Percentiles rank a stretch among this genome's conserved stretches.
These are phyloP conservation scores for Mamestra brassicae DNA, from an alignment of 2,888 invertebrate species.

Conservation along the genomic window DNA sequence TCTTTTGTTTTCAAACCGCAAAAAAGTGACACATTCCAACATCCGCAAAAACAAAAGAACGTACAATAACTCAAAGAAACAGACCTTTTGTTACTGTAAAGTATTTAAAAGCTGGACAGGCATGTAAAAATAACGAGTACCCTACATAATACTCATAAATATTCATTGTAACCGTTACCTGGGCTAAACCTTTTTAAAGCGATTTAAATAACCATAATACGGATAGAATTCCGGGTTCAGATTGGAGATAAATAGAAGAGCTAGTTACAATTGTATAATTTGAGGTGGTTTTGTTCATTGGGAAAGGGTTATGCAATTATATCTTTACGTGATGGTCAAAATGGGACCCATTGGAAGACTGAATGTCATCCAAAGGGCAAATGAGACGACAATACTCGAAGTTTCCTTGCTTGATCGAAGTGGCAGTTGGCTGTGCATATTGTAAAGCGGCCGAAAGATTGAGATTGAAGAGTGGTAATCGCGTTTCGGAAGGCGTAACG, in stretches of 20 bases:
- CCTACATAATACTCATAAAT: conserved; percentile 55
- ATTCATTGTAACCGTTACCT: conserved; percentile 59
- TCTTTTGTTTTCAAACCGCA: no score
- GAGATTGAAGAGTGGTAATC: no score
- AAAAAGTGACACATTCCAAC: neutral
- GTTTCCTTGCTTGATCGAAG: no score
- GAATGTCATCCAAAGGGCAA: no score
- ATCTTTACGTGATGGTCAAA: neutral
- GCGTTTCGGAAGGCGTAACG: no score
- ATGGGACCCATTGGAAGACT: no score
- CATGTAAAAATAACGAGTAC: conserved; percentile 50
- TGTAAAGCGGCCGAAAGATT: no score
- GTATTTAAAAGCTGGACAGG: conserved; percentile 41
- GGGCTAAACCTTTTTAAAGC: conserved; percentile 53
- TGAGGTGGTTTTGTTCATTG: conserved; percentile 4
- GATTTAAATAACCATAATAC: conserved; percentile 57
- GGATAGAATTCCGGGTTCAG: conserved; percentile 32
- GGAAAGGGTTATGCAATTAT: neutral
- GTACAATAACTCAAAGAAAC: conserved; percentile 23
- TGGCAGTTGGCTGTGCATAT: no score
- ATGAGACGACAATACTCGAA: no score
- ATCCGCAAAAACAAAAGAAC: conserved; percentile 23
- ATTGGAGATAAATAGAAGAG: conserved; percentile 28
- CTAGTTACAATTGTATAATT: conserved; percentile 41
- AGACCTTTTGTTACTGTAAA: conserved; percentile 30